phyloP scores from a whole-genome alignment of 2,797 vertebrate species.

The Pseudochirops cupreus region DNA sequence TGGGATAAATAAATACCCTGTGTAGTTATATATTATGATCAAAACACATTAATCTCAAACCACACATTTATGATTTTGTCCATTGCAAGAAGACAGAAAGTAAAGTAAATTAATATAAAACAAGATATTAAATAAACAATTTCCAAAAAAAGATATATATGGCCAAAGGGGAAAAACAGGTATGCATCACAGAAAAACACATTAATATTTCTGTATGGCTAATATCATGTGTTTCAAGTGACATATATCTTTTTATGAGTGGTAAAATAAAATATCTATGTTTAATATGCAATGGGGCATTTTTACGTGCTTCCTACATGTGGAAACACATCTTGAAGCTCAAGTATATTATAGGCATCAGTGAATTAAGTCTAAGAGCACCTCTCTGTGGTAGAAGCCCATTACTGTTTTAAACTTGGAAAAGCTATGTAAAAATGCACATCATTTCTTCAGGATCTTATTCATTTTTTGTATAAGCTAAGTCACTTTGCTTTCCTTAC shows the following conservation, averaged over 20 bases:
- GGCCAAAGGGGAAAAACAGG: background rate
- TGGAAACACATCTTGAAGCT: background rate
- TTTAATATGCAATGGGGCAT: constrained; percentile 9
- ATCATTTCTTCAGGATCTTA: background rate
- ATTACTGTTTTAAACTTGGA: constrained; percentile 1
- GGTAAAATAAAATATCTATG: background rate
- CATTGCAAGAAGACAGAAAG: background rate
- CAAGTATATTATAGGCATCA: background rate
- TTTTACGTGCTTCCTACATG: background rate
- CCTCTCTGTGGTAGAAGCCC: constrained; percentile 47
- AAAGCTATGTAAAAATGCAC: background rate
- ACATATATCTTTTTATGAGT: background rate
- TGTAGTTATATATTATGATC: background rate
- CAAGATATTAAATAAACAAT: background rate
- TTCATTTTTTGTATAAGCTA: background rate
- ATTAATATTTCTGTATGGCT: background rate
- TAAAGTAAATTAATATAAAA: constrained; percentile 6
- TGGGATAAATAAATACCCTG: background rate
- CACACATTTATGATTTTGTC: background rate
- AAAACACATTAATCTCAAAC: background rate
- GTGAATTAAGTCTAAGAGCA: constrained; percentile 20
- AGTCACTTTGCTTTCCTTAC: background rate
- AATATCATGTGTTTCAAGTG: constrained; percentile 21
- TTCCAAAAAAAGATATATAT: background rate
- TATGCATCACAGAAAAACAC: background rate